phyloP scores from a whole-genome alignment of 2,797 vertebrate genomes.

The Martes flavigula region DNA sequence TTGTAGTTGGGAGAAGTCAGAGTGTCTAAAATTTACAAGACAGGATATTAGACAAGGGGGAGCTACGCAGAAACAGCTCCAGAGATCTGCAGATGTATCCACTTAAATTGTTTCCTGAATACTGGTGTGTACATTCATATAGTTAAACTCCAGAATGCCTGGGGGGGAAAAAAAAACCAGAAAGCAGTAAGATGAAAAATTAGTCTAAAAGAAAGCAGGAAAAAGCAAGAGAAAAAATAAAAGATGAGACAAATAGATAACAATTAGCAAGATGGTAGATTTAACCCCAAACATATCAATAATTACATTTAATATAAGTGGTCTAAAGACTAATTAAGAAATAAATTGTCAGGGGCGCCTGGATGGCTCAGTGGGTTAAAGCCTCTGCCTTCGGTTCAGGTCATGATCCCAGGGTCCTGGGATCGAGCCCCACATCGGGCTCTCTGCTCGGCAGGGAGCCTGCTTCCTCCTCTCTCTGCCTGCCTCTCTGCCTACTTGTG shows the following conservation, averaged over 20 bases:
- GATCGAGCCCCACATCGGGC: no score
- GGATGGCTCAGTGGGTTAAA: no score
- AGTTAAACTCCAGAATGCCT: background rate
- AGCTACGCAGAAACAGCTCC: background rate
- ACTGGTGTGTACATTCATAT: background rate
- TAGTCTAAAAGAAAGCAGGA: background rate
- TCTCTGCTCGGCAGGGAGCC: no score
- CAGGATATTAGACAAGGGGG: background rate
- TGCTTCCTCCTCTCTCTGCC: no score
- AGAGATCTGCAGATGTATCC: background rate
- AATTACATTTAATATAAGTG: background rate
- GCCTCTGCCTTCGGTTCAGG: no score
- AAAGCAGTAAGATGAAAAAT: background rate
- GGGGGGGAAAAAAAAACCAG: background rate
- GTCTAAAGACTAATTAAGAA: background rate
- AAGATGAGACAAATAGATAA: background rate
- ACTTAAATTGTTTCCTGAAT: background rate
- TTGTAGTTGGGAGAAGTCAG: background rate
- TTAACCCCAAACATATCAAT: background rate
- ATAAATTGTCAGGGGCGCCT: background rate
- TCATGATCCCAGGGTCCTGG: no score
- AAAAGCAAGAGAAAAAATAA: background rate
- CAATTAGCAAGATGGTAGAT: background rate
- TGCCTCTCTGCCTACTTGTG: no score
- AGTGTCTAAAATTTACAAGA: background rate